phyloP scores from a whole-genome alignment of 2,113 vertebrate genomes.

The Suricata suricatta region DNA sequence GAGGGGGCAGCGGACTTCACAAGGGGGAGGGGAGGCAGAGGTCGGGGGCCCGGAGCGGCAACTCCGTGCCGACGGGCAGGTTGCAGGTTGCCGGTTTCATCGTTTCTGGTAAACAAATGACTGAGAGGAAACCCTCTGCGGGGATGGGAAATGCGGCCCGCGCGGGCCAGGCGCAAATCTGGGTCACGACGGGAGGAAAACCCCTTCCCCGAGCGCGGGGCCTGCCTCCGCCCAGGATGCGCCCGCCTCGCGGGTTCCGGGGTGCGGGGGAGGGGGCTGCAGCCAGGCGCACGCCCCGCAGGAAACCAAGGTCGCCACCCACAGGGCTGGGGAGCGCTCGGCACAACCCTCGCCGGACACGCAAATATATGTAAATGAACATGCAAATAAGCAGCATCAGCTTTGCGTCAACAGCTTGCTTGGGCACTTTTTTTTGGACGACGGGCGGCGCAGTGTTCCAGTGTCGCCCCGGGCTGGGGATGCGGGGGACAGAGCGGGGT shows the following conservation, averaged over 20 bases:
- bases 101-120: slow-evolving; percentile 75
- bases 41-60: neutral
- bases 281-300: neutral
- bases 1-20: neutral
- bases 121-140: slow-evolving; percentile 64
- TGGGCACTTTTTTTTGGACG: slow-evolving; percentile 61
- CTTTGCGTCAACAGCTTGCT: slow-evolving; percentile 57
- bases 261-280: slow-evolving; percentile 70
- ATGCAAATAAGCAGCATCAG: slow-evolving; percentile 71
- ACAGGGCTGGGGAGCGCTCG: neutral
- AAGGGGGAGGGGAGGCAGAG: neutral
- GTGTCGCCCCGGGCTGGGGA: neutral
- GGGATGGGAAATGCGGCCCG: slow-evolving; percentile 24
- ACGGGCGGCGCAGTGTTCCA: neutral
- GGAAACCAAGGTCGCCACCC: slow-evolving; percentile 41
- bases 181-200: slow-evolving; percentile 69
- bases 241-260: slow-evolving; percentile 39
- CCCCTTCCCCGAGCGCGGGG: slow-evolving; percentile 53
- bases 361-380: slow-evolving; percentile 52
- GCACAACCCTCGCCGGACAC: slow-evolving; percentile 8
- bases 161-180: slow-evolving; percentile 43
- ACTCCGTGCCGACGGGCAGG: neutral
- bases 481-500: neutral
- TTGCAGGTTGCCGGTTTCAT: neutral
- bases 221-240: slow-evolving; percentile 69